Conservation (phyloP, 2,113 vertebrate species). For the Sorex araneus region DNA sequence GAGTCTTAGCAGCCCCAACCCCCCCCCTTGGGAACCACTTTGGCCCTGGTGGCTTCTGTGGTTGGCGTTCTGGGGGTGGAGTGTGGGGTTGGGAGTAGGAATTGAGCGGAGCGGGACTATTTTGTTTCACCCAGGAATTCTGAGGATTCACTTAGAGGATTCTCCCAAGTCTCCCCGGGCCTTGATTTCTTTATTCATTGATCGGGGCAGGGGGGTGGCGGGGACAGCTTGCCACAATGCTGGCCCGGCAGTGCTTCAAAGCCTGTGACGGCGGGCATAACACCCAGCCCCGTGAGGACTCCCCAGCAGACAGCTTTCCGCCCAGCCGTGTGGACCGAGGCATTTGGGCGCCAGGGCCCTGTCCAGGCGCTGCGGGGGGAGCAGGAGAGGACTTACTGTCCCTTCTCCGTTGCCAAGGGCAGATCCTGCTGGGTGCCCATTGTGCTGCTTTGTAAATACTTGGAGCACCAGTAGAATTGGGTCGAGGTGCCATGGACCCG, state of each 20-base stretch:
- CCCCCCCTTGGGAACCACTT: neutral
- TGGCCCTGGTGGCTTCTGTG: neutral
- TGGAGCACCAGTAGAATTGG: neutral
- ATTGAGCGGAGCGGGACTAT: neutral
- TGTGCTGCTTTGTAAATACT: constrained; percentile 19
- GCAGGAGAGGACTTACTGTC: too few species aligned
- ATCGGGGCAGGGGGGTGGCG: too few species aligned
- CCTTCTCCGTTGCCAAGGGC: constrained; percentile 28
- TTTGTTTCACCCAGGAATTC: constrained; percentile 6
- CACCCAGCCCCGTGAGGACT: too few species aligned
- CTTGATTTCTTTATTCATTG: neutral
- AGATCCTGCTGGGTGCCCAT: neutral
- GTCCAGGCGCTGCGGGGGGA: neutral
- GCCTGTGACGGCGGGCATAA: too few species aligned
- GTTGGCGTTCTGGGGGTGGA: neutral
- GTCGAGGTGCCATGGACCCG: neutral
- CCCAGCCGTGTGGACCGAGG: neutral
- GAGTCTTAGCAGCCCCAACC: neutral
- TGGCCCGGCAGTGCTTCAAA: too few species aligned
- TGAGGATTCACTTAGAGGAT: constrained; percentile 2
- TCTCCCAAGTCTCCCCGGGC: neutral
- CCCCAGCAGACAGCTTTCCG: constrained; percentile 15
- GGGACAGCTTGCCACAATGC: too few species aligned
- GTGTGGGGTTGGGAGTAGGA: neutral
- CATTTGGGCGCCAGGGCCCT: neutral